Evolutionary conservation across 2,797 vertebrate species (phyloP).

Genomic region (Xiphorhynchus erythropygius): DNA sequence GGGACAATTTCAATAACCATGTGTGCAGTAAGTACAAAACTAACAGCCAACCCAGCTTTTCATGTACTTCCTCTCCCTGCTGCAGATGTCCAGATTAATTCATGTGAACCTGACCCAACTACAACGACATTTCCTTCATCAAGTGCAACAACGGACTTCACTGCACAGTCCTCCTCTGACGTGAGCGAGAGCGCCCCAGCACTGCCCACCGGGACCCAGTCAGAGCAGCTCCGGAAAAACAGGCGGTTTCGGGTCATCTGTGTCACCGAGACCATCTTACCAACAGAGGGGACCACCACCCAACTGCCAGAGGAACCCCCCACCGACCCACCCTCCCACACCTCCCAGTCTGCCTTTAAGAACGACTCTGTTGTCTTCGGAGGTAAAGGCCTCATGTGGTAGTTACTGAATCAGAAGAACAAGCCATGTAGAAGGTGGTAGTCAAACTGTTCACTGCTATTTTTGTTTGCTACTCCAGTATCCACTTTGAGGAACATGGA

Average conservation of each 20-base stretch:
- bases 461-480: not conserved
- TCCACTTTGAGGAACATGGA: not conserved
- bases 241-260: constrained; percentile 53
- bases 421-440: not conserved
- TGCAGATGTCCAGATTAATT: constrained; percentile 75
- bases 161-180: not conserved
- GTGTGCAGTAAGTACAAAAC: not conserved
- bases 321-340: not conserved
- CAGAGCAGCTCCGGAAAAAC: not conserved
- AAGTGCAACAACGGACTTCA: not conserved
- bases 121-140: not conserved
- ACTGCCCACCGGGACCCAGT: not conserved
- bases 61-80: not conserved
- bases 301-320: not conserved
- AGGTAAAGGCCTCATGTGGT: constrained; percentile 64
- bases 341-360: constrained; percentile 41
- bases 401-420: not conserved
- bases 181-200: not conserved
- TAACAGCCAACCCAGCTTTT: not conserved
- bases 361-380: constrained; percentile 73
- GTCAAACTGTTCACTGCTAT: not conserved
- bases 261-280: constrained; percentile 43
- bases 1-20: not conserved
- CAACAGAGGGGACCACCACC: constrained; percentile 43
- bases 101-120: constrained; percentile 70